Evolutionary conservation across 2,888 invertebrate species (phyloP).

Genomic region (Theretra japonica): DNA sequence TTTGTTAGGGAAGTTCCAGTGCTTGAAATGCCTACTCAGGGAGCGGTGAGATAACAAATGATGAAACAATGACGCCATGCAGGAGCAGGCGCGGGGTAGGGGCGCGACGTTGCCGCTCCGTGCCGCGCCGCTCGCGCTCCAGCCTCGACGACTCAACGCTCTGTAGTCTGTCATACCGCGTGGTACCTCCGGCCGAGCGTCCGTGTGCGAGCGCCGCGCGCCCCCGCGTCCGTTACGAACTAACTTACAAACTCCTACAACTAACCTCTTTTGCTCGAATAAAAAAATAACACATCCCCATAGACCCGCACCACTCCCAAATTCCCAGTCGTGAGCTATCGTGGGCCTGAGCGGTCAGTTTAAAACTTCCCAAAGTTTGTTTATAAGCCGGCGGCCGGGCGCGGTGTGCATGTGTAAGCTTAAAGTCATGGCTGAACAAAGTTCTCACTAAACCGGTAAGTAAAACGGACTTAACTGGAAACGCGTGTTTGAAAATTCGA

Average conservation of each 20-base stretch:
- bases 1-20: constrained; percentile 13
- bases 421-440: constrained; percentile 72
- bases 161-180: constrained; percentile 61
- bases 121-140: constrained; percentile 42
- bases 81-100: constrained; percentile 62
- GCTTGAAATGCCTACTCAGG: constrained; percentile 52
- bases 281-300: constrained; percentile 55
- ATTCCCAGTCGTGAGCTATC: constrained; percentile 45
- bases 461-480: constrained; percentile 72
- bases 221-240: constrained; percentile 55
- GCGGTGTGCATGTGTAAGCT: constrained; percentile 66
- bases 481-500: constrained; percentile 54
- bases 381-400: constrained; percentile 57
- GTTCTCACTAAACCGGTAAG: constrained; percentile 80
- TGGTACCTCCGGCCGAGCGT: constrained; percentile 64
- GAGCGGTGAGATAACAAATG: constrained; percentile 66
- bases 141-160: constrained; percentile 44
- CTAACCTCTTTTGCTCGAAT: constrained; percentile 68
- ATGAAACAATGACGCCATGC: constrained; percentile 70
- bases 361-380: constrained; percentile 72
- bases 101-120: constrained; percentile 69
- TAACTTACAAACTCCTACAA: constrained; percentile 75
- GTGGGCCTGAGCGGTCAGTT: constrained; percentile 57
- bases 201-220: constrained; percentile 57
- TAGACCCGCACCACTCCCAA: constrained; percentile 53